Evolutionary conservation across 1,140 invertebrate species (phyloP), one percentile per base, ranked within the genome.

Genomic region (Caenorhabditis remanei): DNA sequence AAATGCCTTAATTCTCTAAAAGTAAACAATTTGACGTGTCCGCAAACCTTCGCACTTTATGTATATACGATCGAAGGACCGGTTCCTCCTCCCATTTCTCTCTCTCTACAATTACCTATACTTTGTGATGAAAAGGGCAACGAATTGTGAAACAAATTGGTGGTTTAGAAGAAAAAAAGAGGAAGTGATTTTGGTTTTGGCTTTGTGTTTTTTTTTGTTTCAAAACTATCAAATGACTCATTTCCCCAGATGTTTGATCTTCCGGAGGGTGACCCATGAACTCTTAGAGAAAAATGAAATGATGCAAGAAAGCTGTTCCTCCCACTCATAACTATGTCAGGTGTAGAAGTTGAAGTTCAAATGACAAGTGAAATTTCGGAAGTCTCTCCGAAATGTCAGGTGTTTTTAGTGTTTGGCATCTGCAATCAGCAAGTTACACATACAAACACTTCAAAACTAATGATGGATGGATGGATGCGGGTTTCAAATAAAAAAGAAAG

Each of bases 301-400:
- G 71, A 79, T 79, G 71, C 71, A 79, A 79, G 71, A 79, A 24
- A 71, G 67, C 67, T 71, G 67, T 79, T 79, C 46, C 71, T 79
- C 71, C 71, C 71, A 79, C 71, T 79, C 71, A 79, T 79, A 79
- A 79, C 43, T 79, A 79, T 79, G 71, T 79, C 71, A 79, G 53
- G 46, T 14, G 43, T 46, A 11, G 8, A 43, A 24, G 6, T 16
- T 11, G 41, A 6, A 13, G 19, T 16, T n/a, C 16, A n/a, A 7
- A 19, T 9, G 65, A 2, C 5, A 46, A 32, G 3, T 32, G 71
- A 79, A 79, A 79, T 79, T 79, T 79, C 41, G n/a, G 19, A 79
- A 48, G 53, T 53, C 50, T 53, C 50, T 53, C 32, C 32, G 32
- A 32, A 32, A 79, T 21, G 71, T 79, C 71, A 79, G 71, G 71